Evolutionary conservation across 2,797 vertebrate genomes (phyloP).

Genomic region (Pyrrhura leucotis): DNA sequence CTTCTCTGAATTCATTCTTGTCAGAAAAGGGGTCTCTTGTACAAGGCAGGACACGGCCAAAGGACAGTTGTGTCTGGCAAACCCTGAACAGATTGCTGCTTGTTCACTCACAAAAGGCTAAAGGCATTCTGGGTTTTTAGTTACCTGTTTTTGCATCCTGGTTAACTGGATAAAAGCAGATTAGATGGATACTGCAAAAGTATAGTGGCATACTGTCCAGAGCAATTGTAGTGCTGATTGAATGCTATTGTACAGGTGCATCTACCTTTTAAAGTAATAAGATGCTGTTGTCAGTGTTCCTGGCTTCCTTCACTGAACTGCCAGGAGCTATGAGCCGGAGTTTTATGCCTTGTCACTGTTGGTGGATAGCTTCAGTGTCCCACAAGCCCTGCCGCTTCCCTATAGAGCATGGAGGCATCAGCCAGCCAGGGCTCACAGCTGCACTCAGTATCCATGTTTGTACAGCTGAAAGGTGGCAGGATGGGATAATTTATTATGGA

Average conservation of each 20-base stretch:
- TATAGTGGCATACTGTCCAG: not conserved
- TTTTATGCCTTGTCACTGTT: not conserved
- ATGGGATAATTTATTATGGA: not conserved
- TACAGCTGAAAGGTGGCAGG: not conserved
- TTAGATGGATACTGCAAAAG: not conserved
- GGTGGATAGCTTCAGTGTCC: not conserved
- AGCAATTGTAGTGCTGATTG: not conserved
- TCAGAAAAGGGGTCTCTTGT: not conserved
- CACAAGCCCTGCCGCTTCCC: not conserved
- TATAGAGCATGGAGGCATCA: not conserved
- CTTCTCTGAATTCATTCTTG: not conserved
- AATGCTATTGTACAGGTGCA: not conserved
- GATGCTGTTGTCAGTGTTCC: not conserved
- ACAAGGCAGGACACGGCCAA: not conserved
- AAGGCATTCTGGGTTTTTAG: not conserved
- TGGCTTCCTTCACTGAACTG: not conserved
- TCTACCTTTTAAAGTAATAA: not conserved
- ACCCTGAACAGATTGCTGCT: not conserved
- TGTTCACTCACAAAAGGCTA: not conserved
- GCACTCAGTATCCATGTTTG: accelerated
- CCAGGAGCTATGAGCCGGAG: not conserved
- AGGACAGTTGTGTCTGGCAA: not conserved
- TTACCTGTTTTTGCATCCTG: not conserved
- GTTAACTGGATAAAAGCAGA: not conserved
- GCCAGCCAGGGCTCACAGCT: not conserved